These are phyloP conservation scores for Coelopa pilipes DNA, from an alignment of 2,888 invertebrate species.

Conservation along the genomic window DNA sequence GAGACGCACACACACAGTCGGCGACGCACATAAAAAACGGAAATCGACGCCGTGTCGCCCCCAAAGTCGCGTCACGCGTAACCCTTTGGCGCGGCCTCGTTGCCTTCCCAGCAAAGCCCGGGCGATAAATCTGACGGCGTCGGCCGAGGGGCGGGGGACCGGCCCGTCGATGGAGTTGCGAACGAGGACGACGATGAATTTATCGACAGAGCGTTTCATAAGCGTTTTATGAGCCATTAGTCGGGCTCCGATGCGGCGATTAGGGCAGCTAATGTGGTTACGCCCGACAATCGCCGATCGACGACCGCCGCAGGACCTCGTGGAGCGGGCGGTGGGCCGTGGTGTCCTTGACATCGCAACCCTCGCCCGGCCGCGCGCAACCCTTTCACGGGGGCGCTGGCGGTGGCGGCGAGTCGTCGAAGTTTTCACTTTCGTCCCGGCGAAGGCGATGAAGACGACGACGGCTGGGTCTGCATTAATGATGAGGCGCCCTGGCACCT, in stretches of 20 bases:
- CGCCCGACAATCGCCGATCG: neutral
- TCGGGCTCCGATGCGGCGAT: constrained; percentile 33
- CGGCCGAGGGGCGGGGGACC: neutral
- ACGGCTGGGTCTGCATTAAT: constrained; percentile 60
- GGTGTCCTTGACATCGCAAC: neutral
- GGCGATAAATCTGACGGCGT: constrained; percentile 16
- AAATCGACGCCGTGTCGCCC: neutral
- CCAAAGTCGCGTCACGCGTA: constrained; percentile 5
- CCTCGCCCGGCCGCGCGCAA: neutral
- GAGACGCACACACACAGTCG: neutral
- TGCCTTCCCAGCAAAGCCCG: constrained; percentile 20
- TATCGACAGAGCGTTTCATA: constrained; percentile 60
- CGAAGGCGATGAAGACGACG: neutral
- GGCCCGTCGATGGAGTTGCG: too few relatives aligned
- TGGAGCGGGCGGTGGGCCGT: neutral
- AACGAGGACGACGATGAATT: constrained; percentile 1
- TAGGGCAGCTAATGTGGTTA: constrained; percentile 36
- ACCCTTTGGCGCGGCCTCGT: constrained; percentile 25
- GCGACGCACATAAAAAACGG: too few relatives aligned
- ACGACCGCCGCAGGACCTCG: neutral
- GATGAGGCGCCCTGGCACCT: constrained; percentile 54
- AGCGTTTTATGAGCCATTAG: constrained; percentile 50
- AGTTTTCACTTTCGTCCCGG: constrained; percentile 34
- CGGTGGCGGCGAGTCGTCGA: neutral
- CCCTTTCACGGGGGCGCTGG: neutral